phyloP scores from a whole-genome alignment of 1,140 invertebrate genomes.

The Sitobion miscanthi region DNA sequence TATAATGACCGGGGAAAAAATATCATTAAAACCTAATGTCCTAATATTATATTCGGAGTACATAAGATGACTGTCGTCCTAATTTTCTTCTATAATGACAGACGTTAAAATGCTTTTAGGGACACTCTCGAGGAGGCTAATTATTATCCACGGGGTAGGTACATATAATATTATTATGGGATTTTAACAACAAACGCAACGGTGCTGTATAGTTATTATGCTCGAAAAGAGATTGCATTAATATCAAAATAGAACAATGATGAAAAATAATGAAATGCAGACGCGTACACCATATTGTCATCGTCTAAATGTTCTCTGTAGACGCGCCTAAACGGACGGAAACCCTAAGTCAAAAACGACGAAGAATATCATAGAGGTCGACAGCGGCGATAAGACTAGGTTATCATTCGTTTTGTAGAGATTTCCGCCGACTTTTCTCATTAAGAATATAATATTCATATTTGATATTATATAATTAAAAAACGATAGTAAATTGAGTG shows the following conservation, averaged over 20 bases:
- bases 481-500: not conserved
- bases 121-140: not conserved
- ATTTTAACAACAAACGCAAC: not conserved
- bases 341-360: not conserved
- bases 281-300: not conserved
- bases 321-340: not conserved
- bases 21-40: not conserved
- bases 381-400: not conserved
- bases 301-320: not conserved
- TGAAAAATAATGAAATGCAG: constrained; percentile 5
- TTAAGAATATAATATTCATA: not conserved
- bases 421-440: not conserved
- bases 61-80: not conserved
- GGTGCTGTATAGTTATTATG: not conserved
- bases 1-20: not conserved
- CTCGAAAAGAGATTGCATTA: not conserved
- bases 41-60: not conserved
- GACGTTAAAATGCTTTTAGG: not conserved
- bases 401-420: not conserved
- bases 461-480: not conserved
- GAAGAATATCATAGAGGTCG: not conserved
- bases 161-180: not conserved
- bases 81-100: not conserved
- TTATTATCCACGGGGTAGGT: not conserved
- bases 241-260: not conserved